Conservation (phyloP, 2,113 vertebrate genomes). For the Scomber colias region DNA sequence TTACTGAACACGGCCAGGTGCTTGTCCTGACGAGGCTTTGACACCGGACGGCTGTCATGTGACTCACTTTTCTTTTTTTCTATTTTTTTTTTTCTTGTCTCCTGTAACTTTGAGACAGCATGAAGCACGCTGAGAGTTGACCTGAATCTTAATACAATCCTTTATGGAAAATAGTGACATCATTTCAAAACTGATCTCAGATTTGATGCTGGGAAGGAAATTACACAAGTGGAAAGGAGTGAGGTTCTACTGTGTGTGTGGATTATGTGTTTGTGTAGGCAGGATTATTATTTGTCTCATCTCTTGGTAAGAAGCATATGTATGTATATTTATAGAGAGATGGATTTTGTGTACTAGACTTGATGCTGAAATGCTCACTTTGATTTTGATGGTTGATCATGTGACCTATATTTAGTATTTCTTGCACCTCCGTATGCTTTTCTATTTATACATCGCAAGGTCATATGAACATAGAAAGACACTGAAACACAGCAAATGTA, state of each 20-base stretch:
- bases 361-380: no score
- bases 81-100: slow-evolving; percentile 7
- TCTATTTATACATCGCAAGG: not conserved
- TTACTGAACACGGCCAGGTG: slow-evolving; percentile 28
- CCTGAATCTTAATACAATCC: slow-evolving; percentile 34
- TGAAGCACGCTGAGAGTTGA: slow-evolving; percentile 44
- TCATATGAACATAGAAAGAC: not conserved
- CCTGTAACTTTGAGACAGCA: slow-evolving; percentile 21
- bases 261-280: not conserved
- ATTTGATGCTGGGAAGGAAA: not conserved
- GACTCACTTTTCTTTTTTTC: slow-evolving; percentile 20
- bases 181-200: slow-evolving; percentile 1
- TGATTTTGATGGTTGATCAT: no score
- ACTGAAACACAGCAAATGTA: not conserved
- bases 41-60: slow-evolving; percentile 18
- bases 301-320: not conserved
- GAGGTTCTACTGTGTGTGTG: not conserved
- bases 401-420: not conserved
- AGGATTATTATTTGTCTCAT: not conserved
- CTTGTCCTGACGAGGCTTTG: slow-evolving; percentile 24
- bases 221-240: no score
- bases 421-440: not conserved
- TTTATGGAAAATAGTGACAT: slow-evolving; percentile 26
- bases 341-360: no score
- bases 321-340: no score